Evolutionary conservation across 2,888 invertebrate genomes (phyloP).

Genomic region (Diaphora mendica): DNA sequence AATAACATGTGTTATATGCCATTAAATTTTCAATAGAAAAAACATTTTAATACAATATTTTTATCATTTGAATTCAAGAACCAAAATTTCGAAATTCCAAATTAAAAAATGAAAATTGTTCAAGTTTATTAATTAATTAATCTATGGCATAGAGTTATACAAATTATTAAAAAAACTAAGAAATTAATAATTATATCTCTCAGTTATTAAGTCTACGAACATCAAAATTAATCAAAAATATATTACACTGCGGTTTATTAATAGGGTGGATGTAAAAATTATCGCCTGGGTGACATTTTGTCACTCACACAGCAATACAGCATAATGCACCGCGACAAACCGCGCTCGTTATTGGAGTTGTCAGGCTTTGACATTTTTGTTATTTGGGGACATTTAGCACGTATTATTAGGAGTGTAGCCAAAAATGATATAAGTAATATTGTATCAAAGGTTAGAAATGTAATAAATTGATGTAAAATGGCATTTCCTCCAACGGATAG

Average conservation of each 20-base stretch:
- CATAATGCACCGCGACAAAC: constrained; percentile 61
- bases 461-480: neutral
- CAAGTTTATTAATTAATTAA: no score
- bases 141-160: no score
- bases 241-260: constrained; percentile 16
- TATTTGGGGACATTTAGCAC: constrained; percentile 42
- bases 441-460: neutral
- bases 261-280: constrained; percentile 43
- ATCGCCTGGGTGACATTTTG: constrained; percentile 58
- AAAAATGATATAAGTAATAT: neutral
- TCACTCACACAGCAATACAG: constrained; percentile 53
- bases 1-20: neutral
- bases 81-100: neutral
- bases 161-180: no score
- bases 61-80: no score
- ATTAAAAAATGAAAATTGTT: no score
- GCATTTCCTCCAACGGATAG: no score
- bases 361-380: constrained; percentile 66
- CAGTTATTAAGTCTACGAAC: neutral
- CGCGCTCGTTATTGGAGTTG: constrained; percentile 60
- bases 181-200: no score
- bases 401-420: neutral
- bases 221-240: constrained; percentile 6
- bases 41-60: no score
- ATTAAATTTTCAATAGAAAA: neutral